Base-by-base conservation (phyloP, 2,113 vertebrate species). In the Callorhinus ursinus region DNA sequence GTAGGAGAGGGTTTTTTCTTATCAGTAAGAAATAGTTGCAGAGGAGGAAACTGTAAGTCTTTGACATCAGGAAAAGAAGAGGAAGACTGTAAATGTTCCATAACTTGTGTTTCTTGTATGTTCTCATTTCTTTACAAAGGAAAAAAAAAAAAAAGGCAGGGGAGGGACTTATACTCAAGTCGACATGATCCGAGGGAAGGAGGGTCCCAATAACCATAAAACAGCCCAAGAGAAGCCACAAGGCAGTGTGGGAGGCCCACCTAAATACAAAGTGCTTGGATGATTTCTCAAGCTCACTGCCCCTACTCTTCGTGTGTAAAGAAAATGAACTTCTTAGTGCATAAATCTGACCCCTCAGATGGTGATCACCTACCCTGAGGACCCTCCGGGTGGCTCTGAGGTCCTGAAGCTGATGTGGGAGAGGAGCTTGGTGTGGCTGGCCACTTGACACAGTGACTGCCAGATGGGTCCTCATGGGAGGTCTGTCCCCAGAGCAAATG, bases 401-500 rank as follows among this genome's bases (percentile, higher is more conserved):
- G 39, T 80, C 71, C 82, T 31, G 36, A n/a, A 15, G 39, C 59
- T 63, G 51, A 83, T 14, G 28, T 7, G 4, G 26, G 18, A 77
- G 46, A 19, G 55, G 57, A 61, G 49, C 9, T 1, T 51, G 55
- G n/a, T 8, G n/a, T 24, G 88, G 51, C 51, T 0, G 0, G 24
- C 15, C 74, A 19, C 61, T 15, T 4, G 59, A 46, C 42, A 28
- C 85, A 11, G 36, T 61, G 19, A 57, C 42, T 4, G 18, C 69
- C 96, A 93, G 61, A 67, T 65, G 83, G 51, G 83, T 77, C 87
- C 83, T 33, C 7, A 42, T 8, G 18, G 97, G 93, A 88, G 90
- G 90, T 96, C 92, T 76, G 59, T 51, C 82, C 55, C 77, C 36
- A 2, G 5, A 26, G 69, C 83, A 76, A 90, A 57, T 18, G 72